A percentile compares a stretch with the other conserved stretches of the same genome.
These are phyloP conservation scores for Takifugu rubripes DNA, from an alignment of 2,797 vertebrate genomes.

Conservation along the genomic window DNA sequence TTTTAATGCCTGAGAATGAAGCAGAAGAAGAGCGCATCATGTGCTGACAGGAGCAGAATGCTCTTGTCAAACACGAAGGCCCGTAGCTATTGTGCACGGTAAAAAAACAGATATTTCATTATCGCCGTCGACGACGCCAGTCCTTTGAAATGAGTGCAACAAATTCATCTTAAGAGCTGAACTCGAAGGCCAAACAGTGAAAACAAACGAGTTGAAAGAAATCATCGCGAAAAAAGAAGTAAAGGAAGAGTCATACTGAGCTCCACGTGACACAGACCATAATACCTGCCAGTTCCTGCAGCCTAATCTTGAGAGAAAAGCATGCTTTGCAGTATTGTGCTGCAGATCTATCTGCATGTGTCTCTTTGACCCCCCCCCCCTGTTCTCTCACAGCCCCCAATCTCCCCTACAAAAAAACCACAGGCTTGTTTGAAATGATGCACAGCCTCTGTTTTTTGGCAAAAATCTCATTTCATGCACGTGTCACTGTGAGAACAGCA, in stretches of 20 bases:
- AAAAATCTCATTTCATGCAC: background rate
- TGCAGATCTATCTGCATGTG: slow-evolving; percentile 8
- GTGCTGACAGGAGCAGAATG: too few species aligned
- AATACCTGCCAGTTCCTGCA: background rate
- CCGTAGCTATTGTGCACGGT: too few species aligned
- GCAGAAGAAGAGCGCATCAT: too few species aligned
- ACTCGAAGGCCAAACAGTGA: too few species aligned
- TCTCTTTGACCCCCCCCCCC: slow-evolving; percentile 8
- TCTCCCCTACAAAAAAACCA: background rate
- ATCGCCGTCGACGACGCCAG: too few species aligned
- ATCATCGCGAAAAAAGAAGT: slow-evolving; percentile 6
- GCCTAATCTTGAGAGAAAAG: slow-evolving; percentile 9
- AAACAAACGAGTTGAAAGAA: background rate
- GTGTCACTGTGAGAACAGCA: background rate
- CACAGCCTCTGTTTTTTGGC: too few species aligned
- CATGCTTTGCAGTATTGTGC: background rate
- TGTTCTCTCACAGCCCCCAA: background rate
- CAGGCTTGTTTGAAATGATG: background rate
- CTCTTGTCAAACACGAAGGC: too few species aligned
- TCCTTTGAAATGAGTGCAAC: too few species aligned
- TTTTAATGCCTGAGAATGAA: too few species aligned
- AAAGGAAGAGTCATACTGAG: background rate
- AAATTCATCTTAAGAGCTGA: too few species aligned
- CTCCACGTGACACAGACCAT: background rate
- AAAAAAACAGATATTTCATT: too few species aligned